Percentiles rank a stretch among this genome's conserved stretches.
Evolutionary conservation across 2,888 invertebrate species (phyloP).

Genomic region (Aricia artaxerxes): DNA sequence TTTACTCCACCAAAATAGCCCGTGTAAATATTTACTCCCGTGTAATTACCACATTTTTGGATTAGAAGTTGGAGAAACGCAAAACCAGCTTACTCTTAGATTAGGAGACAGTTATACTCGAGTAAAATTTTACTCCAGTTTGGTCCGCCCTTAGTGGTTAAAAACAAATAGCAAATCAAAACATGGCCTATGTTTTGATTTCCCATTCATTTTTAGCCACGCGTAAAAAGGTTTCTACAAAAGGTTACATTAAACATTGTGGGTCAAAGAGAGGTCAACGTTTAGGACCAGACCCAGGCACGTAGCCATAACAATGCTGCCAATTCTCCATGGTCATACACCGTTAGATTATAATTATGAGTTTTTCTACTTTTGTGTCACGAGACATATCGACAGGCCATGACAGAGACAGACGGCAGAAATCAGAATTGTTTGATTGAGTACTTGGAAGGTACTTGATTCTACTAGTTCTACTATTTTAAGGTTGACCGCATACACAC

Average conservation of each 20-base stretch:
- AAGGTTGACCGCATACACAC: too few relatives aligned
- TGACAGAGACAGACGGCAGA: not conserved
- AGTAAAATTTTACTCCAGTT: too few relatives aligned
- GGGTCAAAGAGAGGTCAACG: constrained; percentile 15
- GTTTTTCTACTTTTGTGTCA: constrained; percentile 15
- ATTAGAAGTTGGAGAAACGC: too few relatives aligned
- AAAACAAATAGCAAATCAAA: not conserved
- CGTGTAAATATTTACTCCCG: too few relatives aligned
- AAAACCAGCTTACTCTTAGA: too few relatives aligned
- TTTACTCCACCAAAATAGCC: too few relatives aligned
- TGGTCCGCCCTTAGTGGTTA: not conserved
- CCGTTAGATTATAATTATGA: constrained; percentile 23
- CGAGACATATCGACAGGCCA: not conserved
- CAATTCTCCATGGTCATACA: constrained; percentile 10
- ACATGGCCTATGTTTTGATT: not conserved
- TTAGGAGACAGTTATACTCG: too few relatives aligned
- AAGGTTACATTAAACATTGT: not conserved
- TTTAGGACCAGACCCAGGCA: constrained; percentile 34
- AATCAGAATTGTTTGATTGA: not conserved
- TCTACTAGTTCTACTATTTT: too few relatives aligned
- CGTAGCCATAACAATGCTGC: constrained; percentile 3
- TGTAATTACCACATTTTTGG: too few relatives aligned
- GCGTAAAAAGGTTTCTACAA: not conserved
- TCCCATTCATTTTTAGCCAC: not conserved
- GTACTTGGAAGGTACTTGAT: too few relatives aligned